Evolutionary conservation across 2,888 invertebrate genomes (phyloP).

Genomic region (Didymodactylos carnosus): DNA sequence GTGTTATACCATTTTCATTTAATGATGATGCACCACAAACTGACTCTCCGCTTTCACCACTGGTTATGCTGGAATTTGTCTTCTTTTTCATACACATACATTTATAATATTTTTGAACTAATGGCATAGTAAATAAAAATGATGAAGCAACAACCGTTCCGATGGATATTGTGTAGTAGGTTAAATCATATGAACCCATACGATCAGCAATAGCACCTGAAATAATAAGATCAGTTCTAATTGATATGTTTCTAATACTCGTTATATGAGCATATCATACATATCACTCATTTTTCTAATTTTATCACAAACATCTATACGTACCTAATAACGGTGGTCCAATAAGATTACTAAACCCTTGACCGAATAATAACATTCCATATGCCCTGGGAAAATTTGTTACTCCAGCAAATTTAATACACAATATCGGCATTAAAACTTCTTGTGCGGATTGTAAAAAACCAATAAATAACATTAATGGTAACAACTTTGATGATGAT

Average conservation of each 20-base stretch:
- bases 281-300: too few species aligned
- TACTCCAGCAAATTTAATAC: constrained; percentile 8
- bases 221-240: too few species aligned
- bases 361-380: constrained; percentile 12
- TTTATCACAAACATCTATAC: too few species aligned
- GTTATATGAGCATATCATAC: too few species aligned
- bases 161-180: neutral
- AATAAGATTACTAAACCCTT: constrained; percentile 3
- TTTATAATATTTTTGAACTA: neutral
- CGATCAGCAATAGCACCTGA: neutral
- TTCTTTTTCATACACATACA: too few species aligned
- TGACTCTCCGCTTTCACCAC: too few species aligned
- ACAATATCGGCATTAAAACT: constrained; percentile 9
- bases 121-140: neutral
- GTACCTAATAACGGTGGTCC: constrained; percentile 9
- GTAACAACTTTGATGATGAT: neutral
- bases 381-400: constrained; percentile 10
- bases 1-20: neutral
- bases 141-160: neutral
- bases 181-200: neutral
- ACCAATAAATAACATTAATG: constrained; percentile 6
- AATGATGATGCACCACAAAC: too few species aligned
- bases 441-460: constrained; percentile 7
- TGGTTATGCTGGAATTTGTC: too few species aligned
- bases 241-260: too few species aligned